Conservation (phyloP, 2,113 vertebrate genomes). For the Orthonyx spaldingii region DNA sequence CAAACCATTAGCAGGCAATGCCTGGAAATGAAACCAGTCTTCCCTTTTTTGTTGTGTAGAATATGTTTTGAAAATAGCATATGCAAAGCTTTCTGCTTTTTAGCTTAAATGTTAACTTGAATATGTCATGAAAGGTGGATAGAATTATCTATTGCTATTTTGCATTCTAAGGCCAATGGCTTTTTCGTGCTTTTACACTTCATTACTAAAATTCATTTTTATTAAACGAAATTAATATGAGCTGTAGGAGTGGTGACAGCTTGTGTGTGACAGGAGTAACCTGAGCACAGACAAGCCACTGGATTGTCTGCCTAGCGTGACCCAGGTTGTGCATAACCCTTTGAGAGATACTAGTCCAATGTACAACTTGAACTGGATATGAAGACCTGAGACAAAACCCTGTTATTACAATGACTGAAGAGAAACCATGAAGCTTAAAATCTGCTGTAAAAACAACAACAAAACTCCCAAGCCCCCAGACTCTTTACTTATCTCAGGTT, state of each 20-base stretch:
- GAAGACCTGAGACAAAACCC: background rate
- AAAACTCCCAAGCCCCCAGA: fast-evolving
- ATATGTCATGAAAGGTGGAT: background rate
- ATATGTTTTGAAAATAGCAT: background rate
- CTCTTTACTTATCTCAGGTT: background rate
- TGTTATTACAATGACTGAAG: background rate
- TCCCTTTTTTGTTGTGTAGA: background rate
- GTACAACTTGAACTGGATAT: background rate
- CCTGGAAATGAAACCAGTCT: background rate
- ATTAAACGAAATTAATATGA: background rate
- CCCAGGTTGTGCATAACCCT: background rate
- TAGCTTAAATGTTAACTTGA: background rate
- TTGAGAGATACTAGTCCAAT: background rate
- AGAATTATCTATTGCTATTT: background rate
- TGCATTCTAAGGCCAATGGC: background rate
- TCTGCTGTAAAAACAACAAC: background rate
- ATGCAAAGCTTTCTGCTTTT: background rate
- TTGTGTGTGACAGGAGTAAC: background rate
- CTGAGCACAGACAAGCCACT: background rate
- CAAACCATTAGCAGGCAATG: background rate
- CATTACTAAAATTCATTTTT: background rate
- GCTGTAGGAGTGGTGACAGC: background rate
- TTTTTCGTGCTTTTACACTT: background rate
- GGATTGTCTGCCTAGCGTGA: background rate
- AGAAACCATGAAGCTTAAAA: background rate